Conservation (phyloP, 2,113 vertebrate genomes). For the Gavia stellata region DNA sequence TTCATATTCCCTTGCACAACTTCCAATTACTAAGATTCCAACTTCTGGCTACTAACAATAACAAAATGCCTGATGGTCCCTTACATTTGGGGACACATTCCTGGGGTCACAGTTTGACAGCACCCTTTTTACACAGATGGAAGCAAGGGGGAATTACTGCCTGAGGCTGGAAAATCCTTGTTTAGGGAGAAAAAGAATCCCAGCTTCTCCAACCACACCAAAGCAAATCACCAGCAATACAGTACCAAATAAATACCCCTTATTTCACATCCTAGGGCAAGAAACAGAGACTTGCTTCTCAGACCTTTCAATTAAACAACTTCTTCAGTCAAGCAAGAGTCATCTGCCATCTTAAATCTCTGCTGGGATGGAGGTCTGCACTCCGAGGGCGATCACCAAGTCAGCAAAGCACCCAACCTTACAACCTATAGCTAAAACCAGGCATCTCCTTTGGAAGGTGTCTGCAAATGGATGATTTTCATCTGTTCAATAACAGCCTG, state of each 20-base stretch:
- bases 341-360: background rate
- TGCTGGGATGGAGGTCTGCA: background rate
- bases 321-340: background rate
- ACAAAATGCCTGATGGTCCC: too few relatives aligned
- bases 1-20: background rate
- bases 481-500: background rate
- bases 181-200: background rate
- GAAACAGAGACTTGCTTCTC: background rate
- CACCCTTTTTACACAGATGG: background rate
- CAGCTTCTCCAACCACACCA: background rate
- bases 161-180: background rate
- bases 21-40: background rate
- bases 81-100: background rate
- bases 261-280: background rate
- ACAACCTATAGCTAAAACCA: background rate
- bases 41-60: background rate
- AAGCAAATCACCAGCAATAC: background rate
- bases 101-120: background rate
- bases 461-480: background rate
- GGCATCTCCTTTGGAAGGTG: background rate
- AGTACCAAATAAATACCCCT: background rate
- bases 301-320: background rate
- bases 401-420: background rate
- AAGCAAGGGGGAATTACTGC: background rate
- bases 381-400: fast-evolving